These are phyloP conservation scores for Eurystomus gularis DNA, from an alignment of 2,113 vertebrate species.

Conservation along the genomic window DNA sequence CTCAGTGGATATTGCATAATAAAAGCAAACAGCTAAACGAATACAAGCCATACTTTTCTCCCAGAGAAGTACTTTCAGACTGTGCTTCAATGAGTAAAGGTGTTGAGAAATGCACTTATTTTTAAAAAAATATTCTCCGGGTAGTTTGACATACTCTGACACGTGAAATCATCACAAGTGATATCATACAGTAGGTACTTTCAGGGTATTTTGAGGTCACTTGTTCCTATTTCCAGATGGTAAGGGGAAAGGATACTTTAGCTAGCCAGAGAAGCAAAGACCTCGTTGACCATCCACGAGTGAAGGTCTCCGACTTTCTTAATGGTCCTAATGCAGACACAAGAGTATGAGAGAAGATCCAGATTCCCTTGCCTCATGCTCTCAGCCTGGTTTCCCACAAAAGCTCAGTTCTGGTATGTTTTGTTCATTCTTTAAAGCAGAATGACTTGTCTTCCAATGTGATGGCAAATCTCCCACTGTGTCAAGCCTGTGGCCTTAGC, in stretches of 20 bases:
- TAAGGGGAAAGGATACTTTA: not conserved
- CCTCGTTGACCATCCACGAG: not conserved
- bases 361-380: not conserved
- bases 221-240: not conserved
- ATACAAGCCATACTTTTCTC: not conserved
- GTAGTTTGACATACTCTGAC: not conserved
- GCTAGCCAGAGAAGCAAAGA: not conserved
- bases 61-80: not conserved
- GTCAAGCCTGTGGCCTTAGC: not conserved
- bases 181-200: not conserved
- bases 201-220: not conserved
- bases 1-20: not conserved
- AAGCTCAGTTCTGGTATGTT: not conserved
- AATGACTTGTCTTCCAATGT: not conserved
- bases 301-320: not conserved
- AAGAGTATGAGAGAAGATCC: not conserved
- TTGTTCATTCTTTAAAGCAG: not conserved
- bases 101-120: not conserved
- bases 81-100: not conserved
- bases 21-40: not conserved
- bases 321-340: not conserved
- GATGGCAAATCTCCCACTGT: not conserved
- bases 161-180: not conserved
- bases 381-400: not conserved
- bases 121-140: not conserved